Conservation (phyloP, 2,888 invertebrate genomes). For the Nemotelus pantherinus region DNA sequence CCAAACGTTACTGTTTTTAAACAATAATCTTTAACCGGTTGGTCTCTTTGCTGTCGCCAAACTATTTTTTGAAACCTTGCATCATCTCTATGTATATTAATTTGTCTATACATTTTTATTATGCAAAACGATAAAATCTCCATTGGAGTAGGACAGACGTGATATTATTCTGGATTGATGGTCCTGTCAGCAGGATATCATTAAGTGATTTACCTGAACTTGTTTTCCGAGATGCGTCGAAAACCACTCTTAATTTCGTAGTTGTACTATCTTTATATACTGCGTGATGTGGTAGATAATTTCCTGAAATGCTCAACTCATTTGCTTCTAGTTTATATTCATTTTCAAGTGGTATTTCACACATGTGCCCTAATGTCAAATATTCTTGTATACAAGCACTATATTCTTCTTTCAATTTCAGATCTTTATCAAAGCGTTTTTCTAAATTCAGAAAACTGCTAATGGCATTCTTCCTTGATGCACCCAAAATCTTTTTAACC, state of each 20-base stretch:
- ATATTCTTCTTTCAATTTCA: background rate
- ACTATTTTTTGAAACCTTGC: background rate
- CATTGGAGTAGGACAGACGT: too few relatives aligned
- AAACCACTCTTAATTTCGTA: constrained; percentile 3
- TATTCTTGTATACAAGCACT: background rate
- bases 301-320: too few relatives aligned
- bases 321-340: background rate
- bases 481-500: background rate
- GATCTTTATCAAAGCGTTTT: background rate
- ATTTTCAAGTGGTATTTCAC: background rate
- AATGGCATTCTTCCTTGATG: background rate
- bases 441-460: background rate
- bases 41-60: background rate
- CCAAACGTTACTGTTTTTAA: background rate
- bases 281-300: constrained; percentile 3
- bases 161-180: background rate
- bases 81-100: background rate
- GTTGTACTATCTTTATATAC: constrained; percentile 14
- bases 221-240: constrained; percentile 9
- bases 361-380: background rate
- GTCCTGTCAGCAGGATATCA: constrained; percentile 1
- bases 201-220: background rate
- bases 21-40: background rate
- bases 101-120: background rate
- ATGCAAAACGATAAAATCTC: too few relatives aligned